A percentile compares a stretch with the other conserved stretches of the same genome.
These are phyloP conservation scores for Phragmatobia fuliginosa DNA, from an alignment of 2,888 invertebrate species.

Conservation along the genomic window DNA sequence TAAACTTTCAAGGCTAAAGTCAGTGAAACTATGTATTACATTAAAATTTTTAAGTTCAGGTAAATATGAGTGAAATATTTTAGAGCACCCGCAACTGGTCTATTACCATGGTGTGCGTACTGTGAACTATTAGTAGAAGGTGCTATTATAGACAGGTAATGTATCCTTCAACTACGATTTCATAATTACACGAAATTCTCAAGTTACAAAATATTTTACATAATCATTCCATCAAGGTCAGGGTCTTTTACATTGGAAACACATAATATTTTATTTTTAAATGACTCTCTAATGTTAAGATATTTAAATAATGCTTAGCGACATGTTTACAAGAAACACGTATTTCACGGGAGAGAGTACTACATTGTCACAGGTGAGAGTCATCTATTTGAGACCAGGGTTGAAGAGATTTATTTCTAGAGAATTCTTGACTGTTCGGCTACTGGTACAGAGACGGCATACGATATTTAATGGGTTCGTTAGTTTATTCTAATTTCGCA, in stretches of 20 bases:
- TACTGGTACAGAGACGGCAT: too few species aligned
- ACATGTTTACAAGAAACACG: neutral
- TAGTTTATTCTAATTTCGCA: too few species aligned
- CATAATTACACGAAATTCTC: conserved; percentile 21
- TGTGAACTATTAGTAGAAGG: neutral
- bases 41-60: neutral
- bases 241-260: conserved; percentile 28
- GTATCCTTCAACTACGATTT: conserved; percentile 4
- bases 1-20: neutral
- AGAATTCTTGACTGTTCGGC: too few species aligned
- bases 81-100: neutral
- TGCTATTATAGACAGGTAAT: neutral
- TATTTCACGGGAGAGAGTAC: neutral
- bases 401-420: too few species aligned
- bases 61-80: neutral
- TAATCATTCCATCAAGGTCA: conserved; percentile 32
- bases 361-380: neutral
- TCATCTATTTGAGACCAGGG: too few species aligned
- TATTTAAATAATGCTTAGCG: conserved; percentile 6
- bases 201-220: conserved; percentile 16
- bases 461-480: too few species aligned
- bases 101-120: too few species aligned
- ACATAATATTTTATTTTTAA: conserved; percentile 4
- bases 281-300: conserved; percentile 8
- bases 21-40: neutral